Conservation (phyloP, 1,140 invertebrate species). For the Pantala flavescens region DNA sequence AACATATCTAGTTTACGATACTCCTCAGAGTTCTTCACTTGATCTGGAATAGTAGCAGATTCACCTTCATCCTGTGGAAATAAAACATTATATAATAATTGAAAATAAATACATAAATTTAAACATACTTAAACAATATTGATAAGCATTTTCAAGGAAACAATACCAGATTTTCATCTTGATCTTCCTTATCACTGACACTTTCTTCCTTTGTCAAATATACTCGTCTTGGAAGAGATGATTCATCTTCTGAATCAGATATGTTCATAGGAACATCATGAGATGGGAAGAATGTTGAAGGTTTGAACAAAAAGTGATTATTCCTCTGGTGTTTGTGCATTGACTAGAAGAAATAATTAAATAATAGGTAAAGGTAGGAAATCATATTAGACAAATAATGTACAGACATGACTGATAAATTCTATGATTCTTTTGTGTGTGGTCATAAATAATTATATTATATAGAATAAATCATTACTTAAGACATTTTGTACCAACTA, state of each 20-base stretch:
- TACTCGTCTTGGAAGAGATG: slow-evolving; percentile 1
- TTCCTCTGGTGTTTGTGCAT: slow-evolving; percentile 39
- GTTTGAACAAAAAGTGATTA: slow-evolving; percentile 40
- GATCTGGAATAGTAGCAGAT: slow-evolving; percentile 23
- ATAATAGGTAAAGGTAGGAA: slow-evolving; percentile 16
- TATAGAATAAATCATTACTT: no score
- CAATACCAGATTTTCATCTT: no score
- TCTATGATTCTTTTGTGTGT: no score
- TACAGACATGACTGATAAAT: no score
- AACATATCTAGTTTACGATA: slow-evolving; percentile 38
- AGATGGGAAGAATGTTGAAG: slow-evolving; percentile 72
- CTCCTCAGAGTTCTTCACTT: slow-evolving; percentile 29
- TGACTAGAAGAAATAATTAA: slow-evolving; percentile 26
- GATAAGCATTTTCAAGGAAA: no score
- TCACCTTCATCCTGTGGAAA: slow-evolving; percentile 28
- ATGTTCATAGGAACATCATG: slow-evolving; percentile 44
- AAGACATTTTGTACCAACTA: no score
- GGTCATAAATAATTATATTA: no score
- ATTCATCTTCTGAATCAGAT: slow-evolving; percentile 23
- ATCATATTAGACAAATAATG: slow-evolving; percentile 16
- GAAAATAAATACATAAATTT: no score
- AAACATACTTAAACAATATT: no score
- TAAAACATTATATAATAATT: background rate
- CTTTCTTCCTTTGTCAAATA: no score
- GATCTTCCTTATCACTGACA: no score